Base-by-base conservation (phyloP, 2,888 invertebrate species). In the Panzeria rudis region DNA sequence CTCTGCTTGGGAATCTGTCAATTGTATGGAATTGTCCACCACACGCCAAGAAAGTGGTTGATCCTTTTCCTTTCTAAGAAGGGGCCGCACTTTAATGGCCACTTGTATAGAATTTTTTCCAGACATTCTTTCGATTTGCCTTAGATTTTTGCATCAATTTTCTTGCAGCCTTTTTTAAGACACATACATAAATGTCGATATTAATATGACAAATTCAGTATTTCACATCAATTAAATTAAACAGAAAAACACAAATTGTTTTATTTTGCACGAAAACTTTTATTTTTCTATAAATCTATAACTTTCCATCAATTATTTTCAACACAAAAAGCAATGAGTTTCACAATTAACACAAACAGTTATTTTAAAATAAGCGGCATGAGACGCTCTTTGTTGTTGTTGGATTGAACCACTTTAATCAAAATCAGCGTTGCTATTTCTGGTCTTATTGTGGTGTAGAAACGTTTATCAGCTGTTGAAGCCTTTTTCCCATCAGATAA, bases 61-160 rank as follows among this genome's bases (percentile, higher is more conserved):
- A 52, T 94, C 94, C 64, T 94, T 93, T 92, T 96, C 96, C 64
- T 95, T 94, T 88, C 93, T 91, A 88, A 95, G 95, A 11, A 95
- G 90, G 25, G 96, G 96, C 61, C 96, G 94, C 86, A 95, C 94
- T 93, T 96, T 95, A 83, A 96, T 95, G 81, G 95, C 96, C 73
- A 96, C 96, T 93, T 95, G 95, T 69, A 96, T 95, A 0, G 90
- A 89, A 72, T 89, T 91, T 77, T 90, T 91, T 35, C 86, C 86
- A 9, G 90, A 86, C 89, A 89, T 89, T 0, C 3, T 38, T 32
- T 56, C 9, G 6, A 13, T 20, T 56, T n/a, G 15, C 0, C 15
- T 4, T 9, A 11, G 11, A n/a, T 25, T 56, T n/a, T 20, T 78
- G 32, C 29, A 76, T 23, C 54, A 41, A 15, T 56, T 32, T 29